phyloP scores from a whole-genome alignment of 2,113 vertebrate species.

The Castor canadensis region DNA sequence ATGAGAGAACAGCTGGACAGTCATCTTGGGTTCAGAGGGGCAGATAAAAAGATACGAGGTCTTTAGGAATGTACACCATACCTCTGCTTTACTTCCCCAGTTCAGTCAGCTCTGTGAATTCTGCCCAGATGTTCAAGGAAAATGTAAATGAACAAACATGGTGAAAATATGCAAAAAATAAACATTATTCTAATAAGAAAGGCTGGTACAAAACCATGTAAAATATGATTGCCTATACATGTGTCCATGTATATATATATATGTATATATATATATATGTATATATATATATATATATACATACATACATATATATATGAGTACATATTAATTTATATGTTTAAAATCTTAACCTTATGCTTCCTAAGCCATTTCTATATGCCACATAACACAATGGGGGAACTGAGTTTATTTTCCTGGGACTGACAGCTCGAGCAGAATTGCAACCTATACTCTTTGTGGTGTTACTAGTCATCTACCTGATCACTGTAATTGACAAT shows the following conservation, averaged over 20 bases:
- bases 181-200: not conserved
- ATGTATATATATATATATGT: no score
- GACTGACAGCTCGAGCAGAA: constrained; percentile 49
- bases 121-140: not conserved
- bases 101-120: not conserved
- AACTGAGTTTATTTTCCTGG: constrained; percentile 71
- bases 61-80: fast-evolving
- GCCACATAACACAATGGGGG: not conserved
- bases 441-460: constrained; percentile 63
- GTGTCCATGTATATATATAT: no score
- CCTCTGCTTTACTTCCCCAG: no score
- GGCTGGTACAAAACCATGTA: not conserved
- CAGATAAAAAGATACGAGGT: not conserved
- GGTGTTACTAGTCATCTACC: constrained; percentile 72
- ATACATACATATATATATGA: no score
- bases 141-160: not conserved
- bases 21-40: not conserved
- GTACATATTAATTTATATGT: not conserved
- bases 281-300: no score
- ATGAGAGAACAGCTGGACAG: not conserved
- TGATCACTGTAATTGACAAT: constrained; percentile 76
- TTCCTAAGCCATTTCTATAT: not conserved
- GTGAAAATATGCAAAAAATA: not conserved
- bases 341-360: not conserved
- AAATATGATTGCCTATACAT: no score